phyloP scores from a whole-genome alignment of 2,888 invertebrate species.

The Chymomyza amoena region DNA sequence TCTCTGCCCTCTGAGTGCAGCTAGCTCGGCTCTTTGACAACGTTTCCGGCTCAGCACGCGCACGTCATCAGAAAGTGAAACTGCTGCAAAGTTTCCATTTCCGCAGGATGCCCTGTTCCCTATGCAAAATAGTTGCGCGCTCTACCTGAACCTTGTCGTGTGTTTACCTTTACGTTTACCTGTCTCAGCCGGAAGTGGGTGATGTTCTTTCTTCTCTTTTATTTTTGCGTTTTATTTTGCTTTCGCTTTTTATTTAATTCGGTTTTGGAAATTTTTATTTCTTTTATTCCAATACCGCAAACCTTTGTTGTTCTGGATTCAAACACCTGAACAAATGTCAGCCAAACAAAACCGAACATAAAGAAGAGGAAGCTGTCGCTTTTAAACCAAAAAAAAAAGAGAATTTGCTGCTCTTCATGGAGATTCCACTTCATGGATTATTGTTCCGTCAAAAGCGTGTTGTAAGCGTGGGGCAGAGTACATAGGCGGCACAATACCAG shows the following conservation, averaged over 20 bases:
- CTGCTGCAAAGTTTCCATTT: background rate
- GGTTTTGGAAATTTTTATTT: slow-evolving; percentile 39
- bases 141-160: background rate
- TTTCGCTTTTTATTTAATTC: slow-evolving; percentile 69
- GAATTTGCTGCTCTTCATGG: background rate
- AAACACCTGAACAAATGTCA: background rate
- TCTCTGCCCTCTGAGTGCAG: too few relatives aligned
- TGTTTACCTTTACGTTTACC: background rate
- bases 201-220: background rate
- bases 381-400: background rate
- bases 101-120: slow-evolving; percentile 1
- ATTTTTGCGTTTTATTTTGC: slow-evolving; percentile 38
- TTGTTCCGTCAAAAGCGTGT: background rate
- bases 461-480: background rate
- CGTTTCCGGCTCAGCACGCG: slow-evolving; percentile 4
- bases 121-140: slow-evolving; percentile 1
- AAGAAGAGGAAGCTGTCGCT: background rate
- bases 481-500: too few relatives aligned
- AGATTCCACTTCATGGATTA: background rate
- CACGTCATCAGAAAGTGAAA: background rate
- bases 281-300: background rate
- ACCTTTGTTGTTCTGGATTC: background rate
- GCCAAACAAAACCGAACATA: background rate
- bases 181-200: slow-evolving; percentile 15
- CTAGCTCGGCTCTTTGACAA: background rate